Evolutionary conservation across 2,888 invertebrate genomes (phyloP), one percentile per base, ranked within the genome.

Genomic region (Incurvaria masculella): DNA sequence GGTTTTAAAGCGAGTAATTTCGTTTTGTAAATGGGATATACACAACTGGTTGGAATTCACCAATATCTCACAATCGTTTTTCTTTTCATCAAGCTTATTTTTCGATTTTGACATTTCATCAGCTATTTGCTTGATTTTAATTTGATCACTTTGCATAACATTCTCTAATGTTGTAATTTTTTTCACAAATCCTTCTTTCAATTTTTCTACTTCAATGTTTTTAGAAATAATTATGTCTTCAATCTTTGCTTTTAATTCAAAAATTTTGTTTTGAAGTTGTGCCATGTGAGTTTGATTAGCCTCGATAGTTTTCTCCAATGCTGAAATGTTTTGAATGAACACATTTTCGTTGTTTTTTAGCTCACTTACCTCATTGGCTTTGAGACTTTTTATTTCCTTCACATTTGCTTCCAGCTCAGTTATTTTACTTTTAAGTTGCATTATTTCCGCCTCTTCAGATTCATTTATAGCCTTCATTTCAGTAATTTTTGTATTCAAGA

Each of bases 341-440:
- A 6, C 6, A 23, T 6, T 23, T 23, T 23, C 10, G 23, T 5
- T 23, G 23, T 23, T 23, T 23, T 6, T 6, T 23, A 10, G 6
- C 23, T 23, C 23, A n/a, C n/a, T n/a, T n/a, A n/a, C n/a, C n/a
- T n/a, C n/a, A n/a, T n/a, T n/a, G n/a, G n/a, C n/a, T n/a, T n/a
- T n/a, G n/a, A n/a, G n/a, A n/a, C n/a, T n/a, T n/a, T n/a, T n/a
- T n/a, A n/a, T n/a, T n/a, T 68, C 65, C 55, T 61, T 67, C 10
- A 72, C 52, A 42, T 62, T 66, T 51, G 68, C 71, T 52, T 69
- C 70, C 18, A 74, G 52, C 60, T 73, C 72, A 58, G 66, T 69
- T 2, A 72, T 62, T 52, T 69, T 64, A 54, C 69, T 70, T 46
- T 68, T 70, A 4, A 75, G 57, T 62, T 64, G 68, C 5, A 58